phyloP scores from a whole-genome alignment of 2,888 invertebrate genomes.

The Gonocerus acuteangulatus region DNA sequence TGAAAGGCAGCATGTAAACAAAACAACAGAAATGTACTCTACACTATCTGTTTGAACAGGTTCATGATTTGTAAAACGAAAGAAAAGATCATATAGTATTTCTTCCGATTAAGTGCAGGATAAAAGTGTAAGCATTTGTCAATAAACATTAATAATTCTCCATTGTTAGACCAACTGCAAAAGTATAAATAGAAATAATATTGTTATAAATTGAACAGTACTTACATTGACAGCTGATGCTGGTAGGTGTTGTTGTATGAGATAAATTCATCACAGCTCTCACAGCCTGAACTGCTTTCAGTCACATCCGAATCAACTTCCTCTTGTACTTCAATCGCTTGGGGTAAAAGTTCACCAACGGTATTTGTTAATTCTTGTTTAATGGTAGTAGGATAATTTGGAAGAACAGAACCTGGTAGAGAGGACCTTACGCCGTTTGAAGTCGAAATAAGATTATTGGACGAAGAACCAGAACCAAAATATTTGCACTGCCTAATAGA shows the following conservation, averaged over 20 bases:
- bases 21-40: no score
- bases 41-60: no score
- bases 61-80: no score
- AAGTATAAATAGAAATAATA: no score
- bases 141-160: no score
- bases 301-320: slow-evolving; percentile 88
- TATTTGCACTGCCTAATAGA: slow-evolving; percentile 44
- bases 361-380: slow-evolving; percentile 58
- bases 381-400: slow-evolving; percentile 36
- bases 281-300: slow-evolving; percentile 86
- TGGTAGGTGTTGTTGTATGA: slow-evolving; percentile 67
- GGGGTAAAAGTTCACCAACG: slow-evolving; percentile 63
- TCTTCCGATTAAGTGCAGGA: no score
- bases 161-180: no score
- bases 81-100: no score
- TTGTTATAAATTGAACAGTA: no score
- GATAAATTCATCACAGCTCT: slow-evolving; percentile 85
- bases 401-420: slow-evolving; percentile 33
- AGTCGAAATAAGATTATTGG: slow-evolving; percentile 17
- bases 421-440: slow-evolving; percentile 34
- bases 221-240: slow-evolving; percentile 67
- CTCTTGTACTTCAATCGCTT: slow-evolving; percentile 64
- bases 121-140: no score
- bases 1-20: no score
- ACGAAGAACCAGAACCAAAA: slow-evolving; percentile 49